These are phyloP conservation scores for Aleiodes sp. DNA, from an alignment of 1,140 invertebrate genomes.

Conservation along the genomic window DNA sequence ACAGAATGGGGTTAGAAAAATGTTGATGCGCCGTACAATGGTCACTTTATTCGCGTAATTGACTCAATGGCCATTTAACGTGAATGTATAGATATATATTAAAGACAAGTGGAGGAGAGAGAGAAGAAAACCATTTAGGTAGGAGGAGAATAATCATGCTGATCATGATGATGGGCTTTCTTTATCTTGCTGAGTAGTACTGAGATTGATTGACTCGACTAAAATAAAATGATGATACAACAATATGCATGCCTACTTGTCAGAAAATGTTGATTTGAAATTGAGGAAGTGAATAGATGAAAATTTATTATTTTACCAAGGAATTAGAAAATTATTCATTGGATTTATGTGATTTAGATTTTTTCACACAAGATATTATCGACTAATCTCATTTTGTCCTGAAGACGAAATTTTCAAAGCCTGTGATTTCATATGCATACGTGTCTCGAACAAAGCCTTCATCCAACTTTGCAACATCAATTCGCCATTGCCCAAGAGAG, in stretches of 20 bases:
- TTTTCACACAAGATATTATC: conserved; percentile 55
- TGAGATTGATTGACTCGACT: conserved; percentile 22
- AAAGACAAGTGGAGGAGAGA: conserved; percentile 35
- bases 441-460: not conserved
- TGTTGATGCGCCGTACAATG: conserved; percentile 58
- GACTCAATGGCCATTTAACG: conserved; percentile 62
- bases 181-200: not conserved
- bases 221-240: not conserved
- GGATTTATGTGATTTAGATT: too few species aligned
- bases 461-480: not conserved
- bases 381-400: conserved; percentile 50
- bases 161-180: conserved; percentile 1
- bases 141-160: not conserved
- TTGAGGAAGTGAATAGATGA: too few species aligned
- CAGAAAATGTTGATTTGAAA: too few species aligned
- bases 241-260: too few species aligned
- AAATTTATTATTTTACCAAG: too few species aligned
- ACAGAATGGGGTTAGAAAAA: conserved; percentile 59
- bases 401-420: conserved; percentile 35
- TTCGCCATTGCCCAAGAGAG: conserved; percentile 14
- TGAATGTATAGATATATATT: conserved; percentile 34
- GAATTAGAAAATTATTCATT: too few species aligned
- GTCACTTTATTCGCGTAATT: conserved; percentile 64
- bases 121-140: not conserved
- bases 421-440: conserved; percentile 30